A percentile compares a stretch with the other conserved stretches of the same genome.
These are phyloP conservation scores for Candoia aspera DNA, from an alignment of 2,113 vertebrate genomes.

Conservation along the genomic window DNA sequence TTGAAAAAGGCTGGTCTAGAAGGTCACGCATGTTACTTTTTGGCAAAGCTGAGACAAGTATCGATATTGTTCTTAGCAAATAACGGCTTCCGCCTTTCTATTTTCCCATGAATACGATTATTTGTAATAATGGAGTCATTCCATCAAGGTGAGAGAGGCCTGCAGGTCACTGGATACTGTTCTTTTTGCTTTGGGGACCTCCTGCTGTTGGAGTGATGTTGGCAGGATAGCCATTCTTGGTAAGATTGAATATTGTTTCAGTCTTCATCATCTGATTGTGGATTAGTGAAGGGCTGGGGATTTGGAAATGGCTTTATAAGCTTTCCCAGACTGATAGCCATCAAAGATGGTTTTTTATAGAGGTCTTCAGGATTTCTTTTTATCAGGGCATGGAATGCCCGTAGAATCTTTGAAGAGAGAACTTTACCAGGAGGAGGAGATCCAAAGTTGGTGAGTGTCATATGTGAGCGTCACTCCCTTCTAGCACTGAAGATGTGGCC, in stretches of 20 bases:
- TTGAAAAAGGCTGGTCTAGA: too few species aligned
- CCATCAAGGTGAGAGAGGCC: too few species aligned
- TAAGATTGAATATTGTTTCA: not conserved
- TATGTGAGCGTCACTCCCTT: too few species aligned
- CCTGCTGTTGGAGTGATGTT: not conserved
- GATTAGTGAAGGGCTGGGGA: not conserved
- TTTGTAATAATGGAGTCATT: too few species aligned
- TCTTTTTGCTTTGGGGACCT: too few species aligned
- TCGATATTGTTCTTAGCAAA: too few species aligned
- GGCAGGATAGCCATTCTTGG: not conserved
- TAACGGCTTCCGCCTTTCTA: too few species aligned
- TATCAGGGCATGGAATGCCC: not conserved
- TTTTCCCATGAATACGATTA: too few species aligned
- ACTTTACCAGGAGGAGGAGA: not conserved
- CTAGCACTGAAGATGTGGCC: too few species aligned
- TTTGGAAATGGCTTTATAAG: not conserved
- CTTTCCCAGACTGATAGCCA: not conserved
- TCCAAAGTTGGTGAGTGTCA: not conserved
- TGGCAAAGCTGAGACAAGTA: too few species aligned
- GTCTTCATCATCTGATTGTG: not conserved
- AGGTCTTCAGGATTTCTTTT: not conserved
- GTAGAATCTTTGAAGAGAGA: not conserved
- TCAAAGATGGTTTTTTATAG: not conserved
- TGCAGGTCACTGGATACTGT: too few species aligned
- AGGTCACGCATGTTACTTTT: too few species aligned